Base-by-base conservation (phyloP, 1,140 invertebrate genomes). In the Heterodera schachtii region DNA sequence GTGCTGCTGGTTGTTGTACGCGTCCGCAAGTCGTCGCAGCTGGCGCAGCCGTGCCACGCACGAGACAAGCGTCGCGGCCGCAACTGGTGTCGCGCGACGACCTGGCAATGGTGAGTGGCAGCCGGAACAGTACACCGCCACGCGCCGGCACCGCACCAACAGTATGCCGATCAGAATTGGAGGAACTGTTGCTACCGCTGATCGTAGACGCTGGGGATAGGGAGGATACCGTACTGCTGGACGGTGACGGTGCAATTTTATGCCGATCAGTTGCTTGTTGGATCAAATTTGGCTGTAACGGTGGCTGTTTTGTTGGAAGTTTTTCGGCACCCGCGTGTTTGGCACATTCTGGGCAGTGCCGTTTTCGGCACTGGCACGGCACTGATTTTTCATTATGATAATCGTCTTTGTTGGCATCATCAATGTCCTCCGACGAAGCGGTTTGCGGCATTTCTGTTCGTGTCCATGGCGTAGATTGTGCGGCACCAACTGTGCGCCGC, bases 31-130 rank as follows among this genome's bases (percentile, higher is more conserved):
- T n/a, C n/a, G n/a, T 74, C 47, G 67, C 78, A 74, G 31, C 81
- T 52, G 21, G 43, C 47, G 52, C 64, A 11, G 43, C 41, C 57
- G 49, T 57, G 57, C 46, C 81, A n/a, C 66, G 81, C 49, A 73
- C 46, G n/a, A 31, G 19, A 71, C 81, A 52, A 21, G 41, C n/a
- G 16, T 11, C 44, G 31, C n/a, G 3, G 11, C 47, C 47, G 47
- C 47, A 4, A 9, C 47, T 49, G 47, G 4, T 9, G 47, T 9
- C 19, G 6, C 47, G 46, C 41, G 0, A 9, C 19, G 75, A 46
- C 43, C 84, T 60, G 7, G n/a, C n/a, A 52, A 75, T 81, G 47
- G 52, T 75, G 49, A 81, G 46, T 19, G 66, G 80, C 43, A 69
- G 66, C 13, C 46, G 49, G 52, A 60, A 83, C 66, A 81, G 11